Evolutionary conservation across 2,113 vertebrate genomes (phyloP).

Genomic region (Hyperopisus bebe): DNA sequence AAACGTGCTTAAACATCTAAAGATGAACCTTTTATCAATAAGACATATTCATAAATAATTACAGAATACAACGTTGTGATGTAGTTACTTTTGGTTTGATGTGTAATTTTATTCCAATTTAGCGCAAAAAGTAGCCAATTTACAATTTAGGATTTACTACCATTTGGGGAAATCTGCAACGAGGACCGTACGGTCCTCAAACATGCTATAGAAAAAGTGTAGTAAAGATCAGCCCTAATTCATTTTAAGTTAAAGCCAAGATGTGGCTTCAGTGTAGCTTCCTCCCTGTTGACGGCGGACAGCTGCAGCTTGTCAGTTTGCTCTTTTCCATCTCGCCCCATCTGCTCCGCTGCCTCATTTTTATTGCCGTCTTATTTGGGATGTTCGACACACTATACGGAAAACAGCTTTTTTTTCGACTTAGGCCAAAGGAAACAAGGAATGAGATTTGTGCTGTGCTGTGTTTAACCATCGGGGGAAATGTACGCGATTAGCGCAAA

Average conservation of each 20-base stretch:
- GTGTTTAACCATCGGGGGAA: not conserved
- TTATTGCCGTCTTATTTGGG: not conserved
- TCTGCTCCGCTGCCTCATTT: not conserved
- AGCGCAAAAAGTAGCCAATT: not conserved
- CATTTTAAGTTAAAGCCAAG: not conserved
- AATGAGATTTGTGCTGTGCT: not conserved
- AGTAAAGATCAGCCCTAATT: not conserved
- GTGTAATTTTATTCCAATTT: not conserved
- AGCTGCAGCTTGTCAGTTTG: not conserved
- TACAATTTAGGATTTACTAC: not conserved
- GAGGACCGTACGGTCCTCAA: not conserved
- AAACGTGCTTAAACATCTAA: not conserved
- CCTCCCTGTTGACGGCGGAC: not conserved
- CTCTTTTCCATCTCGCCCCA: not conserved
- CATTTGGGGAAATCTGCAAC: not conserved
- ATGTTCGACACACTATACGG: not conserved
- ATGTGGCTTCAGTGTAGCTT: not conserved
- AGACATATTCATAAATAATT: not conserved
- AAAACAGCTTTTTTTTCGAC: not conserved
- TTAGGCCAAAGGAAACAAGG: not conserved
- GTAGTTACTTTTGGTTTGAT: not conserved
- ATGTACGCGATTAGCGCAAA: not conserved
- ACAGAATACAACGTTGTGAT: not conserved
- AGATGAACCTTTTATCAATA: not conserved
- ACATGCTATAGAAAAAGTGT: not conserved